Evolutionary conservation across 1,140 invertebrate genomes (phyloP).

Genomic region (Elymnias hypermnestra): DNA sequence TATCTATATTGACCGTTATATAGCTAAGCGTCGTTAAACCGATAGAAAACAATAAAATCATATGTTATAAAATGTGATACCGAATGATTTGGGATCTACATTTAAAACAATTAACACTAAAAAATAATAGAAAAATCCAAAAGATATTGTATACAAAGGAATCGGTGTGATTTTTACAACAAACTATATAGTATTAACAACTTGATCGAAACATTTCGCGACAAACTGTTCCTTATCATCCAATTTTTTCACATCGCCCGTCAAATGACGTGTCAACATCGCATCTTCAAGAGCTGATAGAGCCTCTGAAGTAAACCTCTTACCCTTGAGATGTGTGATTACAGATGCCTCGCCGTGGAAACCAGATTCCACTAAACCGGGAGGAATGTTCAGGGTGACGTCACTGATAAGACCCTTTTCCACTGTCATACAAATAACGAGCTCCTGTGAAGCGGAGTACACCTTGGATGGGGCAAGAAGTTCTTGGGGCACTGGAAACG

Average conservation of each 20-base stretch:
- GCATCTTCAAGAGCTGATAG: conserved; percentile 63
- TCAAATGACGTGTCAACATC: conserved; percentile 59
- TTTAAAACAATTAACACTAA: too few relatives aligned
- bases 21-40: too few relatives aligned
- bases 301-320: conserved; percentile 69
- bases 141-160: too few relatives aligned
- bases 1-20: too few relatives aligned
- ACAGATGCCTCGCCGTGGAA: conserved; percentile 72
- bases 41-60: too few relatives aligned
- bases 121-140: too few relatives aligned
- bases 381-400: conserved; percentile 69
- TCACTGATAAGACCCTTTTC: conserved; percentile 69
- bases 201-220: conserved; percentile 73
- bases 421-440: conserved; percentile 68
- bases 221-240: conserved; percentile 74
- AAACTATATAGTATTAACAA: conserved; percentile 65
- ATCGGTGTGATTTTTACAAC: background rate
- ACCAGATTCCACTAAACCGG: conserved; percentile 66
- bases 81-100: too few relatives aligned
- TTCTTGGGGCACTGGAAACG: conserved; percentile 64
- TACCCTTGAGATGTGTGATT: conserved; percentile 69
- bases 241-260: conserved; percentile 50
- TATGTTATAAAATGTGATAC: too few relatives aligned
- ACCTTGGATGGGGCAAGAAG: conserved; percentile 53
- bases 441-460: conserved; percentile 61